These are phyloP conservation scores for Sogatella furcifera DNA, from an alignment of 1,140 invertebrate genomes.

Conservation along the genomic window DNA sequence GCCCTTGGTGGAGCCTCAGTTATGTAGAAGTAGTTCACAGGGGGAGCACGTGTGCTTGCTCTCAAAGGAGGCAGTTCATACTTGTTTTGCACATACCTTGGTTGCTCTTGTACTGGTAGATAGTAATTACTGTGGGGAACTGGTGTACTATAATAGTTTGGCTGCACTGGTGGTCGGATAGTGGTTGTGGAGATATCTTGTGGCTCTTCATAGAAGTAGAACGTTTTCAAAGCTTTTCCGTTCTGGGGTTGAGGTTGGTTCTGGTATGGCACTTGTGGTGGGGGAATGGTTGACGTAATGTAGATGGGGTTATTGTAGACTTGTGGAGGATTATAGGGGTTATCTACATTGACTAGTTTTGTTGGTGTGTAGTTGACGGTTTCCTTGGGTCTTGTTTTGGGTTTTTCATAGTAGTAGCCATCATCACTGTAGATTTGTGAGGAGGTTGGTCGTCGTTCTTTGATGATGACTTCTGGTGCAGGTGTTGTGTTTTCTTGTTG, in stretches of 20 bases:
- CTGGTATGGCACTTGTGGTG: background rate
- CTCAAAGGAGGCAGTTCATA: background rate
- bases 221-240: conserved; percentile 20
- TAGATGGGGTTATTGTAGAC: background rate
- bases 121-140: background rate
- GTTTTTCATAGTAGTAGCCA: conserved; percentile 6
- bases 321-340: background rate
- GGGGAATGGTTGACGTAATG: background rate
- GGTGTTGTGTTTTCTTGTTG: background rate
- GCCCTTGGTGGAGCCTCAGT: background rate
- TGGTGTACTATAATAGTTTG: background rate
- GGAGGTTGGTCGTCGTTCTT: too few relatives aligned
- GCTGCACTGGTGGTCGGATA: background rate
- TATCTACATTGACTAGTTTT: conserved; percentile 7
- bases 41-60: background rate
- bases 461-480: too few relatives aligned
- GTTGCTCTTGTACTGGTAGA: background rate
- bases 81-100: background rate
- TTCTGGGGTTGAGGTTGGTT: background rate
- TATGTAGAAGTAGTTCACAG: background rate
- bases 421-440: background rate
- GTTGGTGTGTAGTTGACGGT: background rate
- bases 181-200: conserved; percentile 1
- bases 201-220: conserved; percentile 30
- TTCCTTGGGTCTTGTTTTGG: background rate